Evolutionary conservation across 2,888 invertebrate species (phyloP).

Genomic region (Pollenia amentaria): DNA sequence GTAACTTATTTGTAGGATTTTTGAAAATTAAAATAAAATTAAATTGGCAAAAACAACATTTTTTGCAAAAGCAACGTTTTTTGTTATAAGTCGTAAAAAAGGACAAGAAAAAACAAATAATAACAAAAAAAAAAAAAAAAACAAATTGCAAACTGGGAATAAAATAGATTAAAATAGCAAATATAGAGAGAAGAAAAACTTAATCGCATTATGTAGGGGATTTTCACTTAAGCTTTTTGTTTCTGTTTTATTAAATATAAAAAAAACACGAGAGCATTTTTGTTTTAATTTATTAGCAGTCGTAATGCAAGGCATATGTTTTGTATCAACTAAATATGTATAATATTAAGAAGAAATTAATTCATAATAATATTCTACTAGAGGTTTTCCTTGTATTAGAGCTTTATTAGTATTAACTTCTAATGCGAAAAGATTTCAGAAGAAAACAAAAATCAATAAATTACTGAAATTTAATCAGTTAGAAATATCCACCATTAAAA

Average conservation of each 20-base stretch:
- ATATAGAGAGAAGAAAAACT: conserved; percentile 19
- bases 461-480: no score
- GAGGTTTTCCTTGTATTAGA: background rate
- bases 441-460: no score
- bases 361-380: background rate
- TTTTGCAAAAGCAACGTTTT: no score
- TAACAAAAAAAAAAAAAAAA: background rate
- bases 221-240: conserved; percentile 70
- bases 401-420: background rate
- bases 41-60: conserved; percentile 52
- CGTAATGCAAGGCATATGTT: conserved; percentile 17
- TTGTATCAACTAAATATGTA: background rate
- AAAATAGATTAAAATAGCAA: conserved; percentile 25
- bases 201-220: conserved; percentile 72
- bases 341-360: background rate
- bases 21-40: conserved; percentile 70
- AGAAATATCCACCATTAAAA: no score
- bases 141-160: conserved; percentile 42
- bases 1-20: conserved; percentile 69
- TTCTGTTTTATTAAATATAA: conserved; percentile 5
- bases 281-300: conserved; percentile 2
- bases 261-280: conserved; percentile 18
- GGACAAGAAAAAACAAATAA: conserved; percentile 29
- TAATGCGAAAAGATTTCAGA: no score
- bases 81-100: conserved; percentile 60